Base-by-base conservation (phyloP, 2,888 invertebrate species). In the Drosophila hamatofila region DNA sequence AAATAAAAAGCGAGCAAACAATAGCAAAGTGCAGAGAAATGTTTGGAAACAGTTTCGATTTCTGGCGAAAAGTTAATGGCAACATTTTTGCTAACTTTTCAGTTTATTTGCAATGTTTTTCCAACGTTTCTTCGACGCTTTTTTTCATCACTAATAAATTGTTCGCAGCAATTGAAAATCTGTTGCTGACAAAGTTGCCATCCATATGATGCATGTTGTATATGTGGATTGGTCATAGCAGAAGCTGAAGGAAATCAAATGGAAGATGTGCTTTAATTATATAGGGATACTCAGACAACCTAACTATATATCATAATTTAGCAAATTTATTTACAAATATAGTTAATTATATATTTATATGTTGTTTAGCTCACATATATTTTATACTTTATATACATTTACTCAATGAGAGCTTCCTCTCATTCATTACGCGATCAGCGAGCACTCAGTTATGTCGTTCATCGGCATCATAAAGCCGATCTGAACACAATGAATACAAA, bases 31-130 rank as follows among this genome's bases (percentile, higher is more conserved):
- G 78, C 81, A 69, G 49, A 78, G 61, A 85, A 86, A 88, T 88
- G 88, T 86, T 89, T 76, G 88, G 58, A 68, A 86, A 85, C 90
- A 85, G 80, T 90, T 86, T 79, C 84, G 81, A 77, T 89, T 78
- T 69, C 70, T 76, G 65, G 83, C 57, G 66, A 70, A 82, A 86
- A 82, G 75, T 87, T 80, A 88, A 81, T 83, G 88, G 83, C 69
- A 72, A 75, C 74, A 67, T 78, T 80, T 78, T 76, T 79, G 88
- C 88, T 79, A 75, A 89, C 82, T 89, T 89, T 89, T 84, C 82
- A 74, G 66, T 80, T 86, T 89, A 72, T 86, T 89, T 83, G 61
- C 69, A 44, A 64, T 35, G 59, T 71, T 73, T 72, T 65, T 57
- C 33, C 25, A 18, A 58, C 35, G n/a, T 55, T 44, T 37, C 27